phyloP scores from a whole-genome alignment of 2,113 vertebrate genomes.

The Stigmatopora nigra region DNA sequence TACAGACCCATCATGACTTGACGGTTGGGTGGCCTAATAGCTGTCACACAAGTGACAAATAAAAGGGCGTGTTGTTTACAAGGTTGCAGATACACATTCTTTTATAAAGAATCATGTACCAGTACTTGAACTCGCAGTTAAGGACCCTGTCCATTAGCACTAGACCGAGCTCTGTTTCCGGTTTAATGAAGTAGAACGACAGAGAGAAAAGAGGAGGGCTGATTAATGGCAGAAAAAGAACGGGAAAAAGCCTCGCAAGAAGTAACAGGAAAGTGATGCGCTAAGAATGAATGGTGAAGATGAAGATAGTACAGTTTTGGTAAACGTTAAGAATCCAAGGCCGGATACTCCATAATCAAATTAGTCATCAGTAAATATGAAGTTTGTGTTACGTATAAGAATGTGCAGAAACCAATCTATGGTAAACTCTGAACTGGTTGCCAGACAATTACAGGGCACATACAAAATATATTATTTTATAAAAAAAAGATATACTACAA shows the following conservation, averaged over 20 bases:
- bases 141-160: constrained; percentile 53
- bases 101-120: constrained; percentile 28
- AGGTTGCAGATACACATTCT: background rate
- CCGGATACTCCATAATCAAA: no score
- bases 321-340: no score
- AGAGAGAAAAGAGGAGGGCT: constrained; percentile 37
- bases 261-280: constrained; percentile 18
- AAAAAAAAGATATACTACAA: no score
- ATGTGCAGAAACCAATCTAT: no score
- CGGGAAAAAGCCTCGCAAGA: constrained; percentile 10
- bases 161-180: constrained; percentile 32
- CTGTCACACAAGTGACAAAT: constrained; percentile 8
- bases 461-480: no score
- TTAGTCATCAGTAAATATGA: no score
- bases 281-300: constrained; percentile 9
- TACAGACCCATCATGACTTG: background rate
- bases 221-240: constrained; percentile 30
- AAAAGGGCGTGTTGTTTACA: constrained; percentile 7
- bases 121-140: constrained; percentile 39
- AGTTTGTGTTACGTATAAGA: no score
- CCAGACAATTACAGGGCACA: no score
- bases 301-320: background rate
- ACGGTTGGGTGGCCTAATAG: constrained; percentile 1
- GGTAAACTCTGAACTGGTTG: no score
- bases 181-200: constrained; percentile 57